Conservation (phyloP, 2,888 invertebrate species). For the Plusia festucae region DNA sequence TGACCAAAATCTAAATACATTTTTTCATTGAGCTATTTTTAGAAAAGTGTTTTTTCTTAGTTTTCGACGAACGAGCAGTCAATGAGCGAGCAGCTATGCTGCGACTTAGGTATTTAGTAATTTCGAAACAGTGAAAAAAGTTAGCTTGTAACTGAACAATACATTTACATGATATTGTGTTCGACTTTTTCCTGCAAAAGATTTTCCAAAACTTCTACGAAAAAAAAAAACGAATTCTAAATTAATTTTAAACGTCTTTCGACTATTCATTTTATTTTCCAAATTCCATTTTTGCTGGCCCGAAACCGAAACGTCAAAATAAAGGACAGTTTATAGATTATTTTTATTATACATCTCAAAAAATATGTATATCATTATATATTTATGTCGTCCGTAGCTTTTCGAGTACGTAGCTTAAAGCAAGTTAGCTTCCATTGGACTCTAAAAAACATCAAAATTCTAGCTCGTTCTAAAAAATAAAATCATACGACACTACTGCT, state of each 20-base stretch:
- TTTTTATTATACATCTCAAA: slow-evolving; percentile 82
- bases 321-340: slow-evolving; percentile 71
- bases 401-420: slow-evolving; percentile 74
- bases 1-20: neutral
- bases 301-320: slow-evolving; percentile 61
- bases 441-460: slow-evolving; percentile 84
- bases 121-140: too few relatives aligned
- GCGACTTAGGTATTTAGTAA: too few relatives aligned
- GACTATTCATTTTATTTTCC: neutral
- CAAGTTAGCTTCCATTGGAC: slow-evolving; percentile 62
- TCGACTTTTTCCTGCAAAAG: too few relatives aligned
- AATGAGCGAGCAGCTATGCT: neutral
- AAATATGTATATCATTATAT: slow-evolving; percentile 76
- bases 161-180: too few relatives aligned
- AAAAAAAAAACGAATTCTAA: too few relatives aligned
- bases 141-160: too few relatives aligned
- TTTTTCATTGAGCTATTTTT: neutral
- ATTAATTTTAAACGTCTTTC: too few relatives aligned
- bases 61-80: too few relatives aligned
- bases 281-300: slow-evolving; percentile 41
- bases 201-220: too few relatives aligned
- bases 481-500: slow-evolving; percentile 58
- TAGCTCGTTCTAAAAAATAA: slow-evolving; percentile 82
- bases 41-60: neutral
- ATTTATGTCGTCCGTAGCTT: slow-evolving; percentile 59